These are phyloP conservation scores for Ophion ellenae DNA, from an alignment of 2,888 invertebrate species.

Conservation along the genomic window DNA sequence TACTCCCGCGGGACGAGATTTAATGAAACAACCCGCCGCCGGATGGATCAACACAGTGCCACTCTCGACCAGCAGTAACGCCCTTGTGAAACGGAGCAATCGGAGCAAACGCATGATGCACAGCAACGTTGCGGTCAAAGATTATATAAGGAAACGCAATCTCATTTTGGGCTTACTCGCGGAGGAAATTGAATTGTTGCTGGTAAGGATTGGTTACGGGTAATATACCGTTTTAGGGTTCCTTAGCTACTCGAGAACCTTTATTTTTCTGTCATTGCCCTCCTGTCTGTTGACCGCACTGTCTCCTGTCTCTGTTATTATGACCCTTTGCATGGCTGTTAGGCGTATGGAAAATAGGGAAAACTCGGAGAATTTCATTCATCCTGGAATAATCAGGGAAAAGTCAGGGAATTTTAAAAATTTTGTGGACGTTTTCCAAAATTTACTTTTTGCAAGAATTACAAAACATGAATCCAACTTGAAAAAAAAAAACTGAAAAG, in stretches of 20 bases:
- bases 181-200: constrained; percentile 97
- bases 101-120: constrained; percentile 89
- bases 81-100: constrained; percentile 90
- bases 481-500: too few relatives aligned
- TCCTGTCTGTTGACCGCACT: too few relatives aligned
- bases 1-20: constrained; percentile 74
- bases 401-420: too few relatives aligned
- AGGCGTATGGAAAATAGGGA: too few relatives aligned
- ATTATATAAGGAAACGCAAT: constrained; percentile 97
- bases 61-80: constrained; percentile 88
- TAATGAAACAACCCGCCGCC: constrained; percentile 84
- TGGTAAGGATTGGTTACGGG: constrained; percentile 83
- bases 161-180: constrained; percentile 96
- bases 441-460: too few relatives aligned
- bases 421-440: too few relatives aligned
- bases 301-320: too few relatives aligned
- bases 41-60: constrained; percentile 97
- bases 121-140: constrained; percentile 92
- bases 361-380: too few relatives aligned
- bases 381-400: too few relatives aligned
- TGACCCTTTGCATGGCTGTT: too few relatives aligned
- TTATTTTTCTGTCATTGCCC: too few relatives aligned
- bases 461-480: too few relatives aligned
- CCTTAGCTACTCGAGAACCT: background rate
- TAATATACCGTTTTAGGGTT: background rate